phyloP scores from a whole-genome alignment of 2,113 vertebrate genomes.

The Hyaena hyaena region DNA sequence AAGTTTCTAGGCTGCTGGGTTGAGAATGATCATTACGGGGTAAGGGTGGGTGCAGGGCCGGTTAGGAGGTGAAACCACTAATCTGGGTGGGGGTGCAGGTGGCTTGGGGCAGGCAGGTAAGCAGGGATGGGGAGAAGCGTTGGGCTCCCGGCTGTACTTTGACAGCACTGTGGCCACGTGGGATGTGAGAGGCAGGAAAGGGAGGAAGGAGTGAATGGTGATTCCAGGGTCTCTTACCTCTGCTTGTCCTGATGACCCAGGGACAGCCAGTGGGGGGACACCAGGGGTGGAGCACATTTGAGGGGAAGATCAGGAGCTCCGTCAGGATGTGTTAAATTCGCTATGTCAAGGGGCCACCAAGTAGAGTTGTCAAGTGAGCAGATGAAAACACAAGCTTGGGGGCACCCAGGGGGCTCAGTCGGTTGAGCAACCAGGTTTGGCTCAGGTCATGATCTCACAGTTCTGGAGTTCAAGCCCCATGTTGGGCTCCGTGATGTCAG shows the following conservation, averaged over 20 bases:
- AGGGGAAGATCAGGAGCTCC: neutral
- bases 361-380: neutral
- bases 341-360: neutral
- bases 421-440: too few species aligned
- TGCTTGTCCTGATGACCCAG: rapidly evolving
- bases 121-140: neutral
- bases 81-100: neutral
- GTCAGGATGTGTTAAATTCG: rapidly evolving
- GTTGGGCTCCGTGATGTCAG: too few species aligned
- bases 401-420: too few species aligned
- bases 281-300: too few species aligned
- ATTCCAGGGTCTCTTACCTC: too few species aligned
- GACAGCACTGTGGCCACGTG: neutral
- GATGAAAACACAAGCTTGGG: too few species aligned
- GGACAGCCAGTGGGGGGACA: neutral
- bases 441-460: too few species aligned
- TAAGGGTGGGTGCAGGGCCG: neutral
- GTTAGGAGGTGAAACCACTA: neutral
- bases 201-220: neutral
- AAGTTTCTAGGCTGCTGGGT: neutral
- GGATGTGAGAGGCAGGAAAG: too few species aligned
- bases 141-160: neutral
- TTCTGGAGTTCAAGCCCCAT: too few species aligned
- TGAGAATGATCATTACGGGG: neutral
- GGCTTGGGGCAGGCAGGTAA: neutral